Conservation (phyloP, 2,113 vertebrate genomes). For the Anhinga rufa region DNA sequence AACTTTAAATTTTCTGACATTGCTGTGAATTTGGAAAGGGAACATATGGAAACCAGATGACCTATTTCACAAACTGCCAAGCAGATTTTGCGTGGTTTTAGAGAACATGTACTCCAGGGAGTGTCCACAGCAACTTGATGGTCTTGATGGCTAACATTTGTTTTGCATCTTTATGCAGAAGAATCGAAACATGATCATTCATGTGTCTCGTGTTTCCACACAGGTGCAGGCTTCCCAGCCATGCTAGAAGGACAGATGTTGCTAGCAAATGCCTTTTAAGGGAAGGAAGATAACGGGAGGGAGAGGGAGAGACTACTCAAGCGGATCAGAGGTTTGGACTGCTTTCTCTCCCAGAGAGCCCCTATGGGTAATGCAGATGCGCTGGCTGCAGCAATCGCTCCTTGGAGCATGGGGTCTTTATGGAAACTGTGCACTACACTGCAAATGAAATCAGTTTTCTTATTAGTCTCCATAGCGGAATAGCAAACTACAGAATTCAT, state of each 20-base stretch:
- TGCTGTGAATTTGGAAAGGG: neutral
- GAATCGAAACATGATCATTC: neutral
- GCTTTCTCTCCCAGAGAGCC: neutral
- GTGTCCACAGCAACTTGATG: slow-evolving; percentile 8
- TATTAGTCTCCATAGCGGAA: slow-evolving; percentile 1
- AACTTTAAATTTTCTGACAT: neutral
- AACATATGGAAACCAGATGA: slow-evolving; percentile 48
- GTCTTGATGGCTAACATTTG: slow-evolving; percentile 14
- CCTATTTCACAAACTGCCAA: slow-evolving; percentile 39
- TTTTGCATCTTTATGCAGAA: neutral
- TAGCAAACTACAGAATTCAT: neutral
- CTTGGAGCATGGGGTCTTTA: neutral
- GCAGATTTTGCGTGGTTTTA: slow-evolving; percentile 31
- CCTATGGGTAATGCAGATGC: neutral
- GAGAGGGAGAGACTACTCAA: neutral
- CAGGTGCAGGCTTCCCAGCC: neutral
- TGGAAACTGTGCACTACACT: neutral
- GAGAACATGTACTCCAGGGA: neutral
- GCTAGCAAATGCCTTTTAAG: neutral
- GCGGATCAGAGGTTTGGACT: neutral
- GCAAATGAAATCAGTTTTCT: neutral
- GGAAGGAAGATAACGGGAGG: neutral
- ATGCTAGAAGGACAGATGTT: neutral
- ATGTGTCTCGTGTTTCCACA: neutral
- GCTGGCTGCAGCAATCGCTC: neutral